Conservation (phyloP, 2,888 invertebrate genomes). For the Balanococcus diminutus region DNA sequence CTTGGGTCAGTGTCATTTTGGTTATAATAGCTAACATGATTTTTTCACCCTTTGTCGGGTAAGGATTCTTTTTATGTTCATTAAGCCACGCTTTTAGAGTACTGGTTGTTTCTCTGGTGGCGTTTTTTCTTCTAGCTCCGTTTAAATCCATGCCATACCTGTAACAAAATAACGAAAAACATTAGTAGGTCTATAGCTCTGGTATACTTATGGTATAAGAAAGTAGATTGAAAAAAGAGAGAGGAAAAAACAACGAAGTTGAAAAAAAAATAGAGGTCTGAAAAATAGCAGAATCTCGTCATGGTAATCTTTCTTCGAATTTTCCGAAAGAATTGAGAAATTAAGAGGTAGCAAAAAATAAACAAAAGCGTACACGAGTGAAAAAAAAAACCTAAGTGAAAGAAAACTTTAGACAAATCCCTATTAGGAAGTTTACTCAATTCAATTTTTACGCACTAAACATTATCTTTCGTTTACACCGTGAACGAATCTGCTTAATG, state of each 20-base stretch:
- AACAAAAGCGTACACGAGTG: background rate
- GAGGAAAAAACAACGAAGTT: too few species aligned
- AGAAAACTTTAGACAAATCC: slow-evolving; percentile 17
- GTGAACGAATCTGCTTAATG: slow-evolving; percentile 39
- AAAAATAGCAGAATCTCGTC: background rate
- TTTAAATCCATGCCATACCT: slow-evolving; percentile 95
- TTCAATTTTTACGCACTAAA: slow-evolving; percentile 41
- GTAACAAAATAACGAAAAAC: slow-evolving; percentile 62
- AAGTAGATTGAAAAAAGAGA: background rate
- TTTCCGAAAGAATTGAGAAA: slow-evolving; percentile 22
- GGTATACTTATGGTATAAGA: too few species aligned
- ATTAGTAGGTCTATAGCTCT: too few species aligned
- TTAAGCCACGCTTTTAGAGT: slow-evolving; percentile 98
- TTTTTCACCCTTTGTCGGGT: slow-evolving; percentile 99
- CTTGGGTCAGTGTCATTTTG: slow-evolving; percentile 97
- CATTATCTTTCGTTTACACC: slow-evolving; percentile 44
- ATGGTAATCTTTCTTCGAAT: slow-evolving; percentile 7
- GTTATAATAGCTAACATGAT: slow-evolving; percentile 99
- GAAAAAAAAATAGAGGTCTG: background rate
- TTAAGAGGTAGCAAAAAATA: slow-evolving; percentile 31
- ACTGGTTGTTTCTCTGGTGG: slow-evolving; percentile 96
- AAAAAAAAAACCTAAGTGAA: background rate
- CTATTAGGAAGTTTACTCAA: slow-evolving; percentile 25
- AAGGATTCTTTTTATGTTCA: slow-evolving; percentile 99
- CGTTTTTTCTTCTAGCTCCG: slow-evolving; percentile 95